Base-by-base conservation (phyloP, 2,797 vertebrate species). In the Clarias laeviceps region DNA sequence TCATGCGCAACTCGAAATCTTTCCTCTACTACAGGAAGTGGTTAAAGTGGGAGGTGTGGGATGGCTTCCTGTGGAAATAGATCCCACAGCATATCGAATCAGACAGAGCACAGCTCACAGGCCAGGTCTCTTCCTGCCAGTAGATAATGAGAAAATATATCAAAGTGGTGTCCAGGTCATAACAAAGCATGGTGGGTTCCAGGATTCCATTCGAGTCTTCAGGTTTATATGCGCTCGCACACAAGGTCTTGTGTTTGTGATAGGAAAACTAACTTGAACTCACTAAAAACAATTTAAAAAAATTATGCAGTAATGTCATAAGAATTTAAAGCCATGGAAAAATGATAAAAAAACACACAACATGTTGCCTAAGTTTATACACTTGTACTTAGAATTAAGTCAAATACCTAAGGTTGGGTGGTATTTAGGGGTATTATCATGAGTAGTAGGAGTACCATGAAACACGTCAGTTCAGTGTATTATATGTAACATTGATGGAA, bases 1-100 rank as follows among this genome's bases (percentile, higher is more conserved):
- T 82, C 22, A 61, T 79, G 77, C 87, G 84, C 83, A 84, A 84
- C 62, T 66, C 74, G 50, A 90, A 83, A 84, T 80, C 45, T 83
- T 85, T 87, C 84, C 79, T 87, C 64, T 85, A 64, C 56, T 74
- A 80, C 82, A 87, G 89, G 89, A 90, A 90, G 85, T 86, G 87
- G 57, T 78, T 64, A 50, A 45, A 69, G 79, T 81, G 79, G 87
- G 85, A 87, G 88, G 88, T 89, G 89, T 78, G 77, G 84, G 85
- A 89, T 87, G 89, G 84, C 84, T 89, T 90, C 84, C 88, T 90
- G 85, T 88, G 84, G 59, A 88, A 87, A 84, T 86, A 77, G 64
- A 88, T 89, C 80, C 73, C 64, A 85, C 65, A 84, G 68, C 56
- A 80, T 87, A 87, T 82, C 40, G 18, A 86, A 72, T 87, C 65